phyloP scores from a whole-genome alignment of 2,113 vertebrate species.

The Donacobius atricapilla region DNA sequence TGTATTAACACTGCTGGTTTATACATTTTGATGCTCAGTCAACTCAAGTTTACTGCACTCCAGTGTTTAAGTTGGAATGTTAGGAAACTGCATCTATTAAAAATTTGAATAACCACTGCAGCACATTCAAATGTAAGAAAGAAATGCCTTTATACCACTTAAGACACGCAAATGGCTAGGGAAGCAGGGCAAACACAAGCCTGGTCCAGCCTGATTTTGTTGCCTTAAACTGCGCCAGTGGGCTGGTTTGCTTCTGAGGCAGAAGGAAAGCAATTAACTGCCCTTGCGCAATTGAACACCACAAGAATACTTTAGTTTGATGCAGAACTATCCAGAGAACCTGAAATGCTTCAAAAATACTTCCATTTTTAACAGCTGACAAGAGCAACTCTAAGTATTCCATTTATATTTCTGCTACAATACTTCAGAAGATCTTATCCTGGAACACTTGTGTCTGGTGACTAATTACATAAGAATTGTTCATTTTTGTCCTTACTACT shows the following conservation, averaged over 20 bases:
- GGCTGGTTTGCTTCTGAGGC: not conserved
- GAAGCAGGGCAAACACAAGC: not conserved
- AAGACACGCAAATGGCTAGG: not conserved
- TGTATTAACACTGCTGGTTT: not conserved
- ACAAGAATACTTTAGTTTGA: not conserved
- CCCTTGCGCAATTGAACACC: not conserved
- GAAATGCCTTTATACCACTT: not conserved
- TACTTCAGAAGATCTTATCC: not conserved
- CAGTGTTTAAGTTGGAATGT: not conserved
- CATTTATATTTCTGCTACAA: not conserved
- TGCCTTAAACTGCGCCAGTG: not conserved
- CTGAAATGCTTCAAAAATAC: not conserved
- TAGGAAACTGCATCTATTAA: not conserved
- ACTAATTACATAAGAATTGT: constrained; percentile 11
- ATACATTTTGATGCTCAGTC: not conserved
- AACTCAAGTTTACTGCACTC: not conserved
- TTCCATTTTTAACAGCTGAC: not conserved
- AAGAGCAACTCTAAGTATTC: not conserved
- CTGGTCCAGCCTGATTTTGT: not conserved
- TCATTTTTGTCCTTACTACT: not conserved
- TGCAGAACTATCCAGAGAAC: not conserved
- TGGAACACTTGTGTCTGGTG: not conserved
- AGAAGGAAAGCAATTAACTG: not conserved
- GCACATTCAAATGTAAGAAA: not conserved
- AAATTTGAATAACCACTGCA: not conserved